phyloP scores from a whole-genome alignment of 2,113 vertebrate species.

The Peucedramus taeniatus region DNA sequence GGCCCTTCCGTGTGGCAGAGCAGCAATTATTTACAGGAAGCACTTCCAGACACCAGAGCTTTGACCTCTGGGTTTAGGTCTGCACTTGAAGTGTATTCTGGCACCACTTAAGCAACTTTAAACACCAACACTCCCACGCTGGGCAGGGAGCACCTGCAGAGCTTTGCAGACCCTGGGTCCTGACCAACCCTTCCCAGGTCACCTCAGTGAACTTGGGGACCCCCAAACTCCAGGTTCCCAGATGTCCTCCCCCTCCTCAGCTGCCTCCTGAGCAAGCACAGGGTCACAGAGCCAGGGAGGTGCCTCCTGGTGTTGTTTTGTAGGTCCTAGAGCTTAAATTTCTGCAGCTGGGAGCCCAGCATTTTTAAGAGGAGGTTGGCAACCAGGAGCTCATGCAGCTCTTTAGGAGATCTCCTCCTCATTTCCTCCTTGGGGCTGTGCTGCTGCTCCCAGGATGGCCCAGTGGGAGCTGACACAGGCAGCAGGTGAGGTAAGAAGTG shows the following conservation, averaged over 20 bases:
- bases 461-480: constrained; percentile 60
- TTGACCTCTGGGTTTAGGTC: neutral
- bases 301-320: neutral
- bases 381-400: accelerated
- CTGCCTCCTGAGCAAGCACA: neutral
- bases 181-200: accelerated
- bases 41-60: neutral
- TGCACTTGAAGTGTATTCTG: neutral
- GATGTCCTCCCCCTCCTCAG: neutral
- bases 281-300: neutral
- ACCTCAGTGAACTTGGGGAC: accelerated
- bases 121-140: neutral
- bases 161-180: neutral
- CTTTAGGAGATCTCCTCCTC: neutral
- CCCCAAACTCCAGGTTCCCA: neutral
- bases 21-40: neutral
- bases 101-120: neutral
- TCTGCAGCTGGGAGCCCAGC: neutral
- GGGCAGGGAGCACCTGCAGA: neutral
- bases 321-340: neutral
- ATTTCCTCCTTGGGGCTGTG: neutral
- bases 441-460: constrained; percentile 32
- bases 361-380: neutral
- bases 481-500: constrained; percentile 65
- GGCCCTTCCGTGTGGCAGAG: neutral